Evolutionary conservation across 2,888 invertebrate genomes (phyloP).

Genomic region (Sabatieria punctata): DNA sequence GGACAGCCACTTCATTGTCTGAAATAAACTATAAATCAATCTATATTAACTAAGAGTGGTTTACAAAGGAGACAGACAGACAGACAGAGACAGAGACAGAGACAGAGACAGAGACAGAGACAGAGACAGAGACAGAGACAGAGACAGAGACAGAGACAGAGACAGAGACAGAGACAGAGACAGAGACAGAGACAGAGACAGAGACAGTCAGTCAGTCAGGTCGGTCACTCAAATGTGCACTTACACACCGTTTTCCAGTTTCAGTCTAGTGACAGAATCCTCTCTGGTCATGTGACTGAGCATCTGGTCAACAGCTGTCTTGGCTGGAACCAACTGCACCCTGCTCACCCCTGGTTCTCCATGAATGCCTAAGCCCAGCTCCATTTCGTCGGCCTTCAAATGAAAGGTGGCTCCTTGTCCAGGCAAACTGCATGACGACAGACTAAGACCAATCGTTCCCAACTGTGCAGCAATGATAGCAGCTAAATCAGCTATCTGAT

Average conservation of each 20-base stretch:
- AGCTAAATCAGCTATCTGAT: conserved; percentile 37
- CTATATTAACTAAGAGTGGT: too few relatives aligned
- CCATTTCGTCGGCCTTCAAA: conserved; percentile 48
- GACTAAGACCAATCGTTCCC: conserved; percentile 52
- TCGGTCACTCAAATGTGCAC: too few relatives aligned
- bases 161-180: too few relatives aligned
- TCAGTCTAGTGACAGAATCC: conserved; percentile 23
- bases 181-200: too few relatives aligned
- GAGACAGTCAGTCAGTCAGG: too few relatives aligned
- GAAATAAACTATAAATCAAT: conserved; percentile 4
- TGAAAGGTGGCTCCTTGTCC: conserved; percentile 47
- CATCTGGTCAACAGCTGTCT: conserved; percentile 34
- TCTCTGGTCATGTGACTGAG: conserved; percentile 35
- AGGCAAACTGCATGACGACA: conserved; percentile 51
- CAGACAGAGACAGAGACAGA: too few relatives aligned
- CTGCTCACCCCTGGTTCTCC: conserved; percentile 42
- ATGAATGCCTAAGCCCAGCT: conserved; percentile 46
- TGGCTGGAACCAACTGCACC: conserved; percentile 32
- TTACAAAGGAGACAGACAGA: too few relatives aligned
- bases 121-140: too few relatives aligned
- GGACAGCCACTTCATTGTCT: conserved; percentile 42
- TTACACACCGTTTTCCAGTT: conserved; percentile 24
- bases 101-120: too few relatives aligned
- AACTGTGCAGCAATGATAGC: too few relatives aligned
- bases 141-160: too few relatives aligned